Evolutionary conservation across 2,113 vertebrate genomes (phyloP), one percentile per base, ranked within the genome.

Genomic region (Sorex araneus): DNA sequence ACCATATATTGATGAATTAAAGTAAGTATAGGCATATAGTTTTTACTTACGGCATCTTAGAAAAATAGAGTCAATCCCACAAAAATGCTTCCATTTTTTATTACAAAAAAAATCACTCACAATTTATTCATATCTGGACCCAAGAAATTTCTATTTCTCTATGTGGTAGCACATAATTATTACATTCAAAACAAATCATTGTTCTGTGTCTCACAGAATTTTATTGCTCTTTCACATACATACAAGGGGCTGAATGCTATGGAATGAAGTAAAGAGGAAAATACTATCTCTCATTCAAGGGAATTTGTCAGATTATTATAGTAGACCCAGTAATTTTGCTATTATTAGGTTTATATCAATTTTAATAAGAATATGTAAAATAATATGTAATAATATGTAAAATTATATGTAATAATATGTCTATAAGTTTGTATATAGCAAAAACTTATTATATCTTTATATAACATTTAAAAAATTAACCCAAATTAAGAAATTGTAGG

Each of bases 401-500:
- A 54, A 57, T 19, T 21, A 57, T 19, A 57, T 19, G 21, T 21
- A 57, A 57, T 18, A 6, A 60, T 23, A 60, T 60, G 57, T 60
- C 23, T 50, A 50, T 50, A 50, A 60, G 18, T 60, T 60, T 60
- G 57, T 60, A 60, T 60, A 60, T 60, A 60, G 23, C 21, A 60
- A 23, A 4, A 19, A 21, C 18, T 6, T 19, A 54, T 82, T 87
- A 79, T 45, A 73, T 36, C 7, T 57, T 73, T 91, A 69, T 43
- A 4, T 74, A 85, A 34, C 1, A 78, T 23, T 23, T 21, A 34
- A 10, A 36, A 78, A 28, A 70, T 79, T 47, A 63, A 25, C 40
- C 89, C 81, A 87, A 67, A 69, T 86, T 78, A 74, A 92, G 28
- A 28, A 93, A 78, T 18, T 87, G 36, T 63, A n/a, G 30, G 4